These are phyloP conservation scores for Micromys minutus DNA, from an alignment of 2,113 vertebrate species.

Conservation along the genomic window DNA sequence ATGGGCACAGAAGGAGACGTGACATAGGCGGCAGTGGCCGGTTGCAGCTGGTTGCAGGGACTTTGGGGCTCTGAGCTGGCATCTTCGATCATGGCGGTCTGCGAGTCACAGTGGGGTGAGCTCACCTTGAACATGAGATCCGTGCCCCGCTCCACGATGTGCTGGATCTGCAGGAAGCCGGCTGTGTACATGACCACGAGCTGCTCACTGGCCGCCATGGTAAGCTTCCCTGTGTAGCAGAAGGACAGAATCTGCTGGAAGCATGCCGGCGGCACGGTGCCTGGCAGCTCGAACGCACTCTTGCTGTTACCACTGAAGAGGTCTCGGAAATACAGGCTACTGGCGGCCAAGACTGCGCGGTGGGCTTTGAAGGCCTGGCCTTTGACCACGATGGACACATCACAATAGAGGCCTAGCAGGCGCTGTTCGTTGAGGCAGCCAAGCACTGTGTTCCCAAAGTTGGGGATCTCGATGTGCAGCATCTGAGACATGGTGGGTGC, in stretches of 20 bases:
- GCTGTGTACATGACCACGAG: constrained; percentile 99
- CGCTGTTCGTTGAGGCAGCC: constrained; percentile 98
- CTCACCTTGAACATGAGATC: constrained; percentile 99
- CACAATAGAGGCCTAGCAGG: constrained; percentile 97
- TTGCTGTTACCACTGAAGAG: constrained; percentile 98
- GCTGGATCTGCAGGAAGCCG: constrained; percentile 99
- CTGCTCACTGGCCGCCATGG: constrained; percentile 99
- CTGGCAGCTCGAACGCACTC: constrained; percentile 96
- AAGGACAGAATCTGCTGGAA: constrained; percentile 99
- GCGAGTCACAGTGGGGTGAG: constrained; percentile 99
- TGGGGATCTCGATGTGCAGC: constrained; percentile 99
- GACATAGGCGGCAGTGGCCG: constrained; percentile 84
- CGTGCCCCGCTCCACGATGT: constrained; percentile 97
- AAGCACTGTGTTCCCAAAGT: constrained; percentile 97
- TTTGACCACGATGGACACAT: constrained; percentile 99
- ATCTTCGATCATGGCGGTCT: constrained; percentile 95
- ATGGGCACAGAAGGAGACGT: constrained; percentile 91
- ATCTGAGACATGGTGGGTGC: constrained; percentile 94
- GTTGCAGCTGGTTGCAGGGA: constrained; percentile 90
- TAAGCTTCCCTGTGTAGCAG: constrained; percentile 99
- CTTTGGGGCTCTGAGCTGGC: constrained; percentile 96
- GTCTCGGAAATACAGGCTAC: constrained; percentile 98
- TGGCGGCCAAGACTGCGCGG: constrained; percentile 96
- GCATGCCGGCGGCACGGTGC: constrained; percentile 95
- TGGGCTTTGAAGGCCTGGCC: constrained; percentile 99